Evolutionary conservation across 2,113 vertebrate species (phyloP).

Genomic region (Choloepus hoffmanni): DNA sequence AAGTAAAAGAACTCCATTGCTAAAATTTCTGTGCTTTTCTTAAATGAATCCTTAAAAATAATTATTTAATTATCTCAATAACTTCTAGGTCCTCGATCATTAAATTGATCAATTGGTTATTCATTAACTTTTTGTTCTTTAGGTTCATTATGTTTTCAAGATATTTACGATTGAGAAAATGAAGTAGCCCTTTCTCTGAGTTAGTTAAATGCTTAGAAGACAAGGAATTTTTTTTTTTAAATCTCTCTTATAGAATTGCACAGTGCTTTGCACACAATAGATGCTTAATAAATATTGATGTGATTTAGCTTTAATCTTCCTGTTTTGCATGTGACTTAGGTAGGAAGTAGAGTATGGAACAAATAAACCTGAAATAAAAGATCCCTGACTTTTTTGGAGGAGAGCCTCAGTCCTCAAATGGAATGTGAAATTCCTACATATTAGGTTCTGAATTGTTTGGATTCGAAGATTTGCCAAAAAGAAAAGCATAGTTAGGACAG

Average conservation of each 20-base stretch:
- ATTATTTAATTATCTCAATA: background rate
- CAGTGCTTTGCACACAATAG: background rate
- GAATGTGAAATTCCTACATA: background rate
- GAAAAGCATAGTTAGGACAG: background rate
- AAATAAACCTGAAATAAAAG: background rate
- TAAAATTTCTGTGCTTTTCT: background rate
- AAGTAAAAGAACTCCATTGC: background rate
- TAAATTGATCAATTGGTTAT: conserved; percentile 31
- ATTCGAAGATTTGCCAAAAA: conserved; percentile 44
- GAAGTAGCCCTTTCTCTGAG: background rate
- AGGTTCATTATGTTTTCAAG: background rate
- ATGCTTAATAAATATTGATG: conserved; percentile 29
- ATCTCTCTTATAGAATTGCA: background rate
- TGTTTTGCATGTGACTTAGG: background rate
- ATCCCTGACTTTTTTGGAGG: background rate
- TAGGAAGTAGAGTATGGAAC: background rate
- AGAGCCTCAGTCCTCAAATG: background rate
- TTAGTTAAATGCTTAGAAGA: conserved; percentile 31
- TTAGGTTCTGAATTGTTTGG: conserved; percentile 34
- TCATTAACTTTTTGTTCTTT: conserved; percentile 41
- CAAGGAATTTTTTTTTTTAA: background rate
- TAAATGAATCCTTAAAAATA: conserved; percentile 9
- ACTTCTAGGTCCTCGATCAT: background rate
- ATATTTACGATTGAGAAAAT: conserved; percentile 19
- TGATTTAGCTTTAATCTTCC: conserved; percentile 43